Percentiles rank a stretch among this genome's conserved stretches.
Evolutionary conservation across 2,797 vertebrate genomes (phyloP).

Genomic region (Thripadectes ignobilis): DNA sequence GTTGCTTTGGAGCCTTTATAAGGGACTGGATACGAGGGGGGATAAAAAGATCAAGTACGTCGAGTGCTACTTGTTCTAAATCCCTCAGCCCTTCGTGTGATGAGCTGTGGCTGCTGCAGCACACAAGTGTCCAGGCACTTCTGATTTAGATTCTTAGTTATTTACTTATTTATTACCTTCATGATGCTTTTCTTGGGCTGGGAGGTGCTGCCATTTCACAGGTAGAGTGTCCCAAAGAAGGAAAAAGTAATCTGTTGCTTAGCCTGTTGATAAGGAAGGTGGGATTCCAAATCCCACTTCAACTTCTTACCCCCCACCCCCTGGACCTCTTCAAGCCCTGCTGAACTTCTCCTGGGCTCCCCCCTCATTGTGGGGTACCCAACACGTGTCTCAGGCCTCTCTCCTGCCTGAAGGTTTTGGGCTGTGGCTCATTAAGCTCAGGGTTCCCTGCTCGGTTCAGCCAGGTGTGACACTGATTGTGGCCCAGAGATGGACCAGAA

Average conservation of each 20-base stretch:
- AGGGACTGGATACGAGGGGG: background rate
- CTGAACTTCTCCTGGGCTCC: background rate
- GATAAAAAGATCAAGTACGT: background rate
- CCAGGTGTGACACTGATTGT: background rate
- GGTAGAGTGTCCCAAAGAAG: background rate
- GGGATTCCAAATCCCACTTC: background rate
- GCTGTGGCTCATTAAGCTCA: fast-evolving
- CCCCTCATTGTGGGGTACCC: fast-evolving
- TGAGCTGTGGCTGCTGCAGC: background rate
- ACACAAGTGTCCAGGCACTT: background rate
- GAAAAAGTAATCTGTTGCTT: fast-evolving
- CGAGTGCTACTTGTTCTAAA: background rate
- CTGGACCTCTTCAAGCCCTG: background rate
- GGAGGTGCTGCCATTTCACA: background rate
- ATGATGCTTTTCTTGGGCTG: background rate
- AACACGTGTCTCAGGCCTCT: background rate
- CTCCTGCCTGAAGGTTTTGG: fast-evolving
- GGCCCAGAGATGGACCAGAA: background rate
- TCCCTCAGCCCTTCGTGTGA: background rate
- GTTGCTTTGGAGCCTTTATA: background rate
- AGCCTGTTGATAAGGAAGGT: background rate
- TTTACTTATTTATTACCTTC: background rate
- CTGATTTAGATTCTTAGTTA: background rate
- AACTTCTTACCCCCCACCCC: background rate
- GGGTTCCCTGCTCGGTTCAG: background rate